phyloP scores from a whole-genome alignment of 2,113 vertebrate species.

The Mobula birostris region DNA sequence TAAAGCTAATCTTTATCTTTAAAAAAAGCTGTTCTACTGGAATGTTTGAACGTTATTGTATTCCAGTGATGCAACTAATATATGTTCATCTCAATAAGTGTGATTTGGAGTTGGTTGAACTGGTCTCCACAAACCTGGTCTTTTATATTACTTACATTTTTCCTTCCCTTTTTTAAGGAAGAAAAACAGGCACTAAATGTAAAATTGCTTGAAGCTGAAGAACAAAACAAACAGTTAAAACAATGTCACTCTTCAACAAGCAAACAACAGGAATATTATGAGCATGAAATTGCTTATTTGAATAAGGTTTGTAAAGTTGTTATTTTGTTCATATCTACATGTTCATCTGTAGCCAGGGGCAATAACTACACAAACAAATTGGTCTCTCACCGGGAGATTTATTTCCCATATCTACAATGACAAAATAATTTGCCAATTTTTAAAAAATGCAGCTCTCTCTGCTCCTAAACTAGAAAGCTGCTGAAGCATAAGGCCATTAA shows the following conservation, averaged over 20 bases:
- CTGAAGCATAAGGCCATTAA: not conserved
- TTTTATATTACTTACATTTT: not conserved
- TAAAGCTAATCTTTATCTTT: no score
- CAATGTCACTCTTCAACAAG: constrained; percentile 82
- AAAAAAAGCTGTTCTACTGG: not conserved
- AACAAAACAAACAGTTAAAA: constrained; percentile 82
- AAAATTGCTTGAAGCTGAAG: constrained; percentile 80
- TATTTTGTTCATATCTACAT: not conserved
- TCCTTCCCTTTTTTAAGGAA: constrained; percentile 53
- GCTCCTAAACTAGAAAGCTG: not conserved
- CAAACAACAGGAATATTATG: constrained; percentile 88
- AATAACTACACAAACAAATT: not conserved
- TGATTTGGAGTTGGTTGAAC: not conserved
- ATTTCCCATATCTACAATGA: not conserved
- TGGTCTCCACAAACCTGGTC: constrained; percentile 36
- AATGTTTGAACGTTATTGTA: not conserved
- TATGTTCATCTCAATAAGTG: not conserved
- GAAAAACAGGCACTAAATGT: constrained; percentile 80
- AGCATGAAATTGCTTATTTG: constrained; percentile 89
- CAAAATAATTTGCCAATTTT: not conserved
- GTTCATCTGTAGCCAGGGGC: not conserved
- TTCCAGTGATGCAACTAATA: not conserved
- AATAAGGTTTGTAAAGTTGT: constrained; percentile 67
- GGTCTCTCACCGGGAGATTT: not conserved
- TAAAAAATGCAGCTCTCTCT: not conserved